Evolutionary conservation across 2,797 vertebrate species (phyloP).

Genomic region (Periophthalmus magnuspinnatus): DNA sequence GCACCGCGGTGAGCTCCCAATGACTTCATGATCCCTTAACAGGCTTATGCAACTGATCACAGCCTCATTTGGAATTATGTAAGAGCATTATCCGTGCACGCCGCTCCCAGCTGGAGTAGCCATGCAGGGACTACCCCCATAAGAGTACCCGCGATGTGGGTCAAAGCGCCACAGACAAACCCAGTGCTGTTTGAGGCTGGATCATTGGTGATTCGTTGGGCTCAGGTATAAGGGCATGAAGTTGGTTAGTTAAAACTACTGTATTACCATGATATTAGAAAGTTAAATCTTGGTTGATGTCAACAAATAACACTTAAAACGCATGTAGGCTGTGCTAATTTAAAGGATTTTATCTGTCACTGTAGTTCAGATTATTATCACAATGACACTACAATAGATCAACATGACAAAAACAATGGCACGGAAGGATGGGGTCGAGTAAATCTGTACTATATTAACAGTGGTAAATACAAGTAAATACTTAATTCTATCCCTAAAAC

Average conservation of each 20-base stretch:
- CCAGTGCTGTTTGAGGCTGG: not conserved
- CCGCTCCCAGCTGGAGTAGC: slow-evolving; percentile 53
- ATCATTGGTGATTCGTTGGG: not conserved
- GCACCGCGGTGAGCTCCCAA: slow-evolving; percentile 26
- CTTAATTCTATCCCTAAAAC: too few relatives aligned
- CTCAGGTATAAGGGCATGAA: not conserved
- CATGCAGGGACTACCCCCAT: slow-evolving; percentile 28
- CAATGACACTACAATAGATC: too few relatives aligned
- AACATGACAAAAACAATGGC: too few relatives aligned
- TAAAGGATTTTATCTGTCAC: too few relatives aligned
- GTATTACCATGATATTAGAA: not conserved
- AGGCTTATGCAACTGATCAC: slow-evolving; percentile 59
- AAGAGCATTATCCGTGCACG: slow-evolving; percentile 57
- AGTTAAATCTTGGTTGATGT: slow-evolving; percentile 19
- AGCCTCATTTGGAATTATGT: slow-evolving; percentile 54
- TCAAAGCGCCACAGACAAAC: slow-evolving; percentile 14
- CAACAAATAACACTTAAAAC: not conserved
- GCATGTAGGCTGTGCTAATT: too few relatives aligned
- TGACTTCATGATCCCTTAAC: slow-evolving; percentile 45
- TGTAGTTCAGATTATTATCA: too few relatives aligned
- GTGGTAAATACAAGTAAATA: too few relatives aligned
- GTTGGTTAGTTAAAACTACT: not conserved
- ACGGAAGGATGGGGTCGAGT: too few relatives aligned
- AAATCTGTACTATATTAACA: too few relatives aligned
- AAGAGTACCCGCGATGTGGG: slow-evolving; percentile 18